A percentile compares a stretch with the other conserved stretches of the same genome.
Evolutionary conservation across 2,113 vertebrate genomes (phyloP).

Genomic region (Alethe diademata): DNA sequence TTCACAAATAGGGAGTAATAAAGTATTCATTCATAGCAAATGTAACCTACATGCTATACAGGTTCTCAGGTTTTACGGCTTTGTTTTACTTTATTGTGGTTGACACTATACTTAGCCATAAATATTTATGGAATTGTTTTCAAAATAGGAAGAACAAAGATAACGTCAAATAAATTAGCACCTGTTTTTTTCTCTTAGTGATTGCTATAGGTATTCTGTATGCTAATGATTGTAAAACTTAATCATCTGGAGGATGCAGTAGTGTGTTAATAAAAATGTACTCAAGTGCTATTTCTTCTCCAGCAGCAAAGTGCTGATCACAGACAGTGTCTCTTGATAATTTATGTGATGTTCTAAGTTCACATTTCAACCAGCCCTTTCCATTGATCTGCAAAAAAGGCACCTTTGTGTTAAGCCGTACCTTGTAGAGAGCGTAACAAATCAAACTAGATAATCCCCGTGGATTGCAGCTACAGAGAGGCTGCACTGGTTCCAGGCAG

Average conservation of each 20-base stretch:
- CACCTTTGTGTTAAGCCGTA: not conserved
- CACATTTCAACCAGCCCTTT: not conserved
- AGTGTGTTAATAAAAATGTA: not conserved
- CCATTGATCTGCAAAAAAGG: not conserved
- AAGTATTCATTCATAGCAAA: not conserved
- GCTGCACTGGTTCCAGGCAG: not conserved
- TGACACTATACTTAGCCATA: not conserved
- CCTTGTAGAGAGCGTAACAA: not conserved
- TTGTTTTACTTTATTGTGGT: constrained; percentile 15
- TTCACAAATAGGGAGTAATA: not conserved
- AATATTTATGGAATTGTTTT: constrained; percentile 45
- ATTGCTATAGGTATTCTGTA: constrained; percentile 7
- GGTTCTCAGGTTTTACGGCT: not conserved
- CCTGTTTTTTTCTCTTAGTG: not conserved
- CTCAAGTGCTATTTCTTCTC: not conserved
- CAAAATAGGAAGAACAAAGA: constrained; percentile 20
- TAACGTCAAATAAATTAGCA: constrained; percentile 17
- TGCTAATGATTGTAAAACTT: constrained; percentile 8
- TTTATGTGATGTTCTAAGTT: not conserved
- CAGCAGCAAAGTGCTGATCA: not conserved
- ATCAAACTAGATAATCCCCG: not conserved
- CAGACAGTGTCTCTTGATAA: not conserved
- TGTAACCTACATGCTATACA: not conserved
- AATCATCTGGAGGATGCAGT: not conserved
- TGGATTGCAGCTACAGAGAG: not conserved